These are phyloP conservation scores for Antennarius maculatus DNA, from an alignment of 2,797 vertebrate genomes.

Conservation along the genomic window DNA sequence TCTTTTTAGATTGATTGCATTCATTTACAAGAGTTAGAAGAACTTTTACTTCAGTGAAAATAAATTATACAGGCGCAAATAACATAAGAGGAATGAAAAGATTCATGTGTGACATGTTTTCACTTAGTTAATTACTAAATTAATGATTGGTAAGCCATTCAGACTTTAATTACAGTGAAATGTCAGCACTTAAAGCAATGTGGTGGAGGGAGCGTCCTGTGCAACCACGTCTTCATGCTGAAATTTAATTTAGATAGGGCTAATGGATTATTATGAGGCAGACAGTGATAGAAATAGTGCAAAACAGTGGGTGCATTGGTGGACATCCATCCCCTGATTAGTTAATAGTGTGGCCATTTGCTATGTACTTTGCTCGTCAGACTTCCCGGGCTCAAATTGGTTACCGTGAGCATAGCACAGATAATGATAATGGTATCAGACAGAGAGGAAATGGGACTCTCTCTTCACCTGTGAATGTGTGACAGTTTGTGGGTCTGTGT, in stretches of 20 bases:
- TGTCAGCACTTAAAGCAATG: conserved; percentile 3
- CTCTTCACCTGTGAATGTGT: conserved; percentile 52
- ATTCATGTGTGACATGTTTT: neutral
- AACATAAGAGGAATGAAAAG: neutral
- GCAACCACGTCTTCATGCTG: conserved; percentile 2
- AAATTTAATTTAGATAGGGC: conserved; percentile 45
- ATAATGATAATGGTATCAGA: conserved; percentile 76
- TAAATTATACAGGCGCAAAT: neutral
- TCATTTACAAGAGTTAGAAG: neutral
- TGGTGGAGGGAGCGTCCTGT: conserved; percentile 6
- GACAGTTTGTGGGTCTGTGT: conserved; percentile 27
- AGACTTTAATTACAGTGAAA: conserved; percentile 7
- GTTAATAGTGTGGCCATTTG: conserved; percentile 77
- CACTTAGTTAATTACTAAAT: neutral
- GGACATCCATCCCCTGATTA: conserved; percentile 63
- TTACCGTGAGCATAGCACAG: conserved; percentile 61
- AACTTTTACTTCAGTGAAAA: neutral
- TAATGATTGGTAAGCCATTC: neutral
- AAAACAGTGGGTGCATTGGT: conserved; percentile 56
- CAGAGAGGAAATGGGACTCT: conserved; percentile 60
- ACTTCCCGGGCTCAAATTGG: conserved; percentile 66
- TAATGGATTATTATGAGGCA: conserved; percentile 54
- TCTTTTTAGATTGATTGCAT: neutral
- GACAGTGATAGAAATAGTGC: conserved; percentile 34
- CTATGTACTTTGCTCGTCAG: conserved; percentile 52